Evolutionary conservation across 2,888 invertebrate species (phyloP).

Genomic region (Dryocosmus kuriphilus): DNA sequence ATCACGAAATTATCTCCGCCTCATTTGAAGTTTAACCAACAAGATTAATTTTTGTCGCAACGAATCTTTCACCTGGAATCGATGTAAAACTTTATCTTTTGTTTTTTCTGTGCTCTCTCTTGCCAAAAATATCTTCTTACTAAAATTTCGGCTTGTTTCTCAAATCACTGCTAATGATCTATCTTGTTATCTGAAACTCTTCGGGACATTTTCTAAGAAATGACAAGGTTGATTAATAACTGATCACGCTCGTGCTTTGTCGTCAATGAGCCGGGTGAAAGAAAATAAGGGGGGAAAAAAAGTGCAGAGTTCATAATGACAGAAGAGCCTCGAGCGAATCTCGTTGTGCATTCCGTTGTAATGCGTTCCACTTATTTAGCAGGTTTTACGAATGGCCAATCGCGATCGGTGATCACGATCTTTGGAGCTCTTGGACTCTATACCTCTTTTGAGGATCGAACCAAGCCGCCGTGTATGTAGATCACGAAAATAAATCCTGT

Average conservation of each 20-base stretch:
- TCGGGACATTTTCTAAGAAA: background rate
- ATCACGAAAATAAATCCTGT: constrained; percentile 23
- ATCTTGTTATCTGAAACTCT: constrained; percentile 5
- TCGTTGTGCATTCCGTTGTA: constrained; percentile 63
- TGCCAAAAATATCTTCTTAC: background rate
- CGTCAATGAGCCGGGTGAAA: background rate
- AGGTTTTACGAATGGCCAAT: constrained; percentile 31
- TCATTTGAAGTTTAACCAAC: too few relatives aligned
- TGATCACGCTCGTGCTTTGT: constrained; percentile 3
- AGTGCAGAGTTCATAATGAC: constrained; percentile 47
- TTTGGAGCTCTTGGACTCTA: constrained; percentile 9
- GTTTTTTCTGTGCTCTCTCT: too few relatives aligned
- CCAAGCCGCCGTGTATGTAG: constrained; percentile 32
- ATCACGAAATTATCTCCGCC: too few relatives aligned
- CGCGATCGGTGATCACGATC: constrained; percentile 24
- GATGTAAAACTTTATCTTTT: too few relatives aligned
- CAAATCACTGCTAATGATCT: background rate
- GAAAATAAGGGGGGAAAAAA: constrained; percentile 17
- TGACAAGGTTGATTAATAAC: constrained; percentile 3
- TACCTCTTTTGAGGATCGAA: constrained; percentile 23
- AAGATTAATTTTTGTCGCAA: too few relatives aligned
- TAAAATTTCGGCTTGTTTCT: background rate
- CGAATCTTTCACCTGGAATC: too few relatives aligned
- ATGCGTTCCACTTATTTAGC: constrained; percentile 59
- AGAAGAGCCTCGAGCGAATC: constrained; percentile 56